Evolutionary conservation across 2,113 vertebrate species (phyloP), one percentile per base, ranked within the genome.

Genomic region (Otis tarda): DNA sequence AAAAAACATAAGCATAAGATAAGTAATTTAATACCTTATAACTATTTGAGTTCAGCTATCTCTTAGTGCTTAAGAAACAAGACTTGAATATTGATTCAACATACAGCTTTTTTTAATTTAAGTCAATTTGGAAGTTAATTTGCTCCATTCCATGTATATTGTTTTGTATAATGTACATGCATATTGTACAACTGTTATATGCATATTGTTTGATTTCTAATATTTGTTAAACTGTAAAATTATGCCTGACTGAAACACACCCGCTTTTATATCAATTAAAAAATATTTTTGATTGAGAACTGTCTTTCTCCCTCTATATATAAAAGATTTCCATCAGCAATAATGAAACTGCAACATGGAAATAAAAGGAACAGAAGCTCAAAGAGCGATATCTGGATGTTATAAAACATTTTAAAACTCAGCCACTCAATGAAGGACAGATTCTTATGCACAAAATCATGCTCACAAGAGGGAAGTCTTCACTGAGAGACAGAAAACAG

Each of bases 321-420:
- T 12, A 27, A 23, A 61, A 81, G 12, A 68, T 31, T 75, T 64
- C 35, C 27, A 41, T 60, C n/a, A 75, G 33, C 27, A 76, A 45
- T 61, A 69, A 73, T 41, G 25, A 56, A 74, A 83, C 9, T 79
- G 37, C 20, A 69, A 87, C 27, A 22, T 6, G 21, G 28, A 52
- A 82, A 82, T 39, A 59, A 70, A 76, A 89, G 13, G 28, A 81
- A 53, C 12, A 75, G 28, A 73, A 30, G 7, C 30, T 60, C 3
- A 4, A 89, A 94, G 39, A 45, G 15, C 2, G 1, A 18, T 63
- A 76, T 45, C 14, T 74, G 55, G 18, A 41, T 28, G 25, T 37
- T 76, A 37, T 50, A 78, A 90, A 83, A 45, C 9, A 77, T 80
- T 83, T 69, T 74, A 53, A 68, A 93, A 88, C 49, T 90, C 60